Evolutionary conservation across 2,113 vertebrate species (phyloP).

Genomic region (Pelobates fuscus): DNA sequence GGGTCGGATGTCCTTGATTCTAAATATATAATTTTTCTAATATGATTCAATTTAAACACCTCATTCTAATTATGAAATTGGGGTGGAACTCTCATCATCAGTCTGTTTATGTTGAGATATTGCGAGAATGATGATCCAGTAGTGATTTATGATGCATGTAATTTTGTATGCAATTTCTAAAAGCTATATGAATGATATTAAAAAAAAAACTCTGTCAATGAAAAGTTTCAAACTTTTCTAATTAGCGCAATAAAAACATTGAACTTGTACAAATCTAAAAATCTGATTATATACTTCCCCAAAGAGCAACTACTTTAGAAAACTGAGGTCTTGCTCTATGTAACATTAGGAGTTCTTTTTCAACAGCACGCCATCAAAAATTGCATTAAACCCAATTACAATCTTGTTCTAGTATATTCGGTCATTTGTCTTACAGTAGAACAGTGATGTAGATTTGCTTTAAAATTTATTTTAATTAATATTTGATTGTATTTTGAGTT

Average conservation of each 20-base stretch:
- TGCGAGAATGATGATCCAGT: too few relatives aligned
- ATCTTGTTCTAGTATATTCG: neutral
- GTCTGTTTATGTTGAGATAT: too few relatives aligned
- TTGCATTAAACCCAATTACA: neutral
- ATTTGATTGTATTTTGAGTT: conserved; percentile 15
- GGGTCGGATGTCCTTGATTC: too few relatives aligned
- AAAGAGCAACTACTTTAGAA: neutral
- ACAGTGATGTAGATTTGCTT: conserved; percentile 22
- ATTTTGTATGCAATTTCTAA: too few relatives aligned
- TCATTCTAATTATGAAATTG: too few relatives aligned
- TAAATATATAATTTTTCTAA: too few relatives aligned
- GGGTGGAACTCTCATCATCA: too few relatives aligned
- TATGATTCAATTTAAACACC: too few relatives aligned
- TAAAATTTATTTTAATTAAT: conserved; percentile 39
- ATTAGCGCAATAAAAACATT: neutral
- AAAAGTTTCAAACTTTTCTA: neutral
- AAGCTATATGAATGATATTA: too few relatives aligned
- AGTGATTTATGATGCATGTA: too few relatives aligned
- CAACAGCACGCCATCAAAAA: neutral
- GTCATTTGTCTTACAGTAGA: conserved; percentile 12
- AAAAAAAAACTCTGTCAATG: too few relatives aligned
- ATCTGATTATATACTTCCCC: neutral
- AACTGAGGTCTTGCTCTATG: neutral
- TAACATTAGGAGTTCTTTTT: neutral
- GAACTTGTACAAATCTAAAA: neutral